phyloP scores from a whole-genome alignment of 2,888 invertebrate species.

The Oscheius sp. region DNA sequence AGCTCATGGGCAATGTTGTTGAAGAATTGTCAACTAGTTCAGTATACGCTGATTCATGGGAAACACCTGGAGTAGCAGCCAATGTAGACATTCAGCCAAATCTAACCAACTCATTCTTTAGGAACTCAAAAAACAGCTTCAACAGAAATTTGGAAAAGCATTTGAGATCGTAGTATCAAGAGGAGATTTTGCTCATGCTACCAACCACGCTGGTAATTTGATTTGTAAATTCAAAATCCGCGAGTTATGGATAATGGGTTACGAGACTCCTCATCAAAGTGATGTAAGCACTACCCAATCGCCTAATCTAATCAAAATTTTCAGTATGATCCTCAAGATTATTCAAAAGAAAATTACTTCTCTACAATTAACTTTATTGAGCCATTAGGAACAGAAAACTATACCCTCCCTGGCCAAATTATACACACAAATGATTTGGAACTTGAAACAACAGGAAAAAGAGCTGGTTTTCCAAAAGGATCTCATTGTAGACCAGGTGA shows the following conservation, averaged over 20 bases:
- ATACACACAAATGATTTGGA: neutral
- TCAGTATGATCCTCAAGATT: conserved; percentile 42
- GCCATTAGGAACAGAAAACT: conserved; percentile 37
- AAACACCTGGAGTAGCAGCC: conserved; percentile 37
- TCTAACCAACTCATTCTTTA: no score
- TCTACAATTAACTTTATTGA: conserved; percentile 33
- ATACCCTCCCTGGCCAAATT: conserved; percentile 27
- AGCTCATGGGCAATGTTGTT: conserved; percentile 44
- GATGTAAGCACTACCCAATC: neutral
- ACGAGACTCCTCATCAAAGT: conserved; percentile 38
- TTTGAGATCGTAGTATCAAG: conserved; percentile 48
- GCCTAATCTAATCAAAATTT: neutral
- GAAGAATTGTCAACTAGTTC: conserved; percentile 43
- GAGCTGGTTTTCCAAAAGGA: conserved; percentile 48
- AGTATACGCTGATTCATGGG: conserved; percentile 34
- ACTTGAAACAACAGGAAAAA: conserved; percentile 34
- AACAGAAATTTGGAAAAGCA: conserved; percentile 39
- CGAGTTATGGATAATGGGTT: conserved; percentile 40
- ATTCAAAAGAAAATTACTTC: conserved; percentile 34
- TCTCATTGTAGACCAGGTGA: conserved; percentile 37
- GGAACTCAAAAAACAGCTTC: conserved; percentile 41
- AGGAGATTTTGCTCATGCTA: conserved; percentile 35
- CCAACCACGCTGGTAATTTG: conserved; percentile 31
- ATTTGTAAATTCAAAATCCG: conserved; percentile 42
- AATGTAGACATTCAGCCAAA: no score